Base-by-base conservation (phyloP, 2,797 vertebrate species). In the Myotis planiceps region DNA sequence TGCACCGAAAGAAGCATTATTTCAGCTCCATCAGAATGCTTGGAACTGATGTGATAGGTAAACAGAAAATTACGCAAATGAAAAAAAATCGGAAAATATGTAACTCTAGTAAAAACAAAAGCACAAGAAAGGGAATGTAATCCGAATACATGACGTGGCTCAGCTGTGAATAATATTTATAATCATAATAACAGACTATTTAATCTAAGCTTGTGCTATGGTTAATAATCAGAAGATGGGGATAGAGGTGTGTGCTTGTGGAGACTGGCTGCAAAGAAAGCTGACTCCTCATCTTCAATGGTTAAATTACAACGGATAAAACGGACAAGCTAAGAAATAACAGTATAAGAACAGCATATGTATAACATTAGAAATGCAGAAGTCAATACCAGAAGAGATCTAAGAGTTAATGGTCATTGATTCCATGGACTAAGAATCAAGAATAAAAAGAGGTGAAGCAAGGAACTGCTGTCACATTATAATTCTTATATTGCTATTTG, bases 71-170 rank as follows among this genome's bases (percentile, higher is more conserved):
- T 49, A 51, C n/a, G 32, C 79, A 65, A 65, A 65, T 15, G 18
- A 49, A 65, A 72, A 72, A 66, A 91, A 51, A 74, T 42, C 27
- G n/a, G 47, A 37, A 72, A 85, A 45, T 37, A 65, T 1, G 1
- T 34, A 86, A 86, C 34, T 80, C 45, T 65, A 65, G 29, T n/a
- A 72, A 94, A 79, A 90, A 78, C 16, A 94, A 90, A 76, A 80
- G 21, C 55, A 45, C 63, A 27, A 91, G 14, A 86, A 81, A 86
- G 47, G 45, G 87, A 75, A 49, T 47, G 27, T 37, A 53, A 86
- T 78, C 51, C 65, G 42, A 63, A 76, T 27, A 80, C 5, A 72
- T 3, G n/a, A 21, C 3, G 5, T 66, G 42, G 42, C 5, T 82
- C 51, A 88, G 16, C 37, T 66, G 15, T 66, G 65, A 90, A 83